These are phyloP conservation scores for Berghia stephanieae DNA, from an alignment of 1,140 invertebrate species.

Conservation along the genomic window DNA sequence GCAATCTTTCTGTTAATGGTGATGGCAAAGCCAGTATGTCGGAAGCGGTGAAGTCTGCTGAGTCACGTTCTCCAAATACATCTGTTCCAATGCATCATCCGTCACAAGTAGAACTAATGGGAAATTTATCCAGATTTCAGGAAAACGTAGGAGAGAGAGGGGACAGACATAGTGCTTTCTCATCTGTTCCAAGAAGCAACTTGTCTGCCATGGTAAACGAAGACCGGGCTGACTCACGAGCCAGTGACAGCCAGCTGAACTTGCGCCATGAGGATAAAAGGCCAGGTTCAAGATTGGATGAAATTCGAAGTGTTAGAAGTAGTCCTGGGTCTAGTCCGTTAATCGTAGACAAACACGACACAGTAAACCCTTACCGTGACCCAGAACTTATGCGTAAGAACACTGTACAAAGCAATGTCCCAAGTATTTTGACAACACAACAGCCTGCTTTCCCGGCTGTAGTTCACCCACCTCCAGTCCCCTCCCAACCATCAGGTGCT, in stretches of 20 bases:
- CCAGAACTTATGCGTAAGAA: slow-evolving; percentile 65
- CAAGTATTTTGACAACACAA: slow-evolving; percentile 32
- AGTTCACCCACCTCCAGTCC: slow-evolving; percentile 17
- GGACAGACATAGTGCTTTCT: slow-evolving; percentile 36
- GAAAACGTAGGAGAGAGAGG: not conserved
- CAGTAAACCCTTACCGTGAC: slow-evolving; percentile 62
- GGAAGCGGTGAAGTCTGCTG: slow-evolving; percentile 5
- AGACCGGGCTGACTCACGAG: slow-evolving; percentile 48
- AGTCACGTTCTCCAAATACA: not conserved
- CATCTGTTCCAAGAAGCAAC: slow-evolving; percentile 34
- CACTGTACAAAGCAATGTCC: slow-evolving; percentile 58
- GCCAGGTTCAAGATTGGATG: slow-evolving; percentile 52
- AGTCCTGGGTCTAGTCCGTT: slow-evolving; percentile 62
- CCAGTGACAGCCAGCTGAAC: slow-evolving; percentile 51
- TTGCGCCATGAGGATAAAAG: slow-evolving; percentile 48
- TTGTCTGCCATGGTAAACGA: slow-evolving; percentile 34
- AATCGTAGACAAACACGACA: slow-evolving; percentile 57
- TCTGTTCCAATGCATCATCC: not conserved
- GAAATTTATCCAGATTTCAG: too few species aligned
- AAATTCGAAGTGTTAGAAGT: slow-evolving; percentile 51
- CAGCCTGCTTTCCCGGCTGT: slow-evolving; percentile 29
- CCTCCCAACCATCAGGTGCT: slow-evolving; percentile 19
- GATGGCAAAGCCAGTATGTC: slow-evolving; percentile 41
- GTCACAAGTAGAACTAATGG: too few species aligned
- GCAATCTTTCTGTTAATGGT: slow-evolving; percentile 37